phyloP scores from a whole-genome alignment of 2,797 vertebrate species.

The Spinibarbus caldwelli region DNA sequence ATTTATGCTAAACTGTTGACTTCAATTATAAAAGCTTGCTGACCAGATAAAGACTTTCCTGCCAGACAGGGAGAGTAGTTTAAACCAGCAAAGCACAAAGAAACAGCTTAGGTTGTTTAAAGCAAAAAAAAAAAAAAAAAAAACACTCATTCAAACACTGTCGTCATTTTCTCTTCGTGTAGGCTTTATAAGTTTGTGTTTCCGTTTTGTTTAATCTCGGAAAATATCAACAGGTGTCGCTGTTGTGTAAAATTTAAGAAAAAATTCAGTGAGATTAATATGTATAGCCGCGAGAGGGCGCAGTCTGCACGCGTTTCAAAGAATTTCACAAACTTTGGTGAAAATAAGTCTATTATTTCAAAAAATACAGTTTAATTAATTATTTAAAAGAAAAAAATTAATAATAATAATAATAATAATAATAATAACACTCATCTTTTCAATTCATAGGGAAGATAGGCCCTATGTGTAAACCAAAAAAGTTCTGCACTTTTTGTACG shows the following conservation, averaged over 20 bases:
- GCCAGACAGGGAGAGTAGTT: neutral
- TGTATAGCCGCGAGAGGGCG: neutral
- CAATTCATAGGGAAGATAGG: neutral
- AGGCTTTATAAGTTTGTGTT: neutral
- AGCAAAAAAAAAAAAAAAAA: neutral
- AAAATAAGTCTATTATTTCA: neutral
- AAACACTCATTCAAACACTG: neutral
- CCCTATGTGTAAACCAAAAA: neutral
- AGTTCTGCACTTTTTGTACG: neutral
- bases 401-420: neutral
- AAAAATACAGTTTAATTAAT: neutral
- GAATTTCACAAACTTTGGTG: too few relatives aligned
- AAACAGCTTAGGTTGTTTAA: neutral
- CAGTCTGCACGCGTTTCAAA: neutral
- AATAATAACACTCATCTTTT: neutral
- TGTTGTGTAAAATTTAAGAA: neutral
- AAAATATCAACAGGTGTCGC: conserved; percentile 1
- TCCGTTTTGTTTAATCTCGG: neutral
- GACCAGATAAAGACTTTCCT: neutral
- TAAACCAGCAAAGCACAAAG: neutral
- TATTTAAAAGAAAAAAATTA: neutral
- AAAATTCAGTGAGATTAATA: neutral
- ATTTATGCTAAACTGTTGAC: neutral
- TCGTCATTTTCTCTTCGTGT: neutral
- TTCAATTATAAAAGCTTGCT: neutral